Evolutionary conservation across 1,140 invertebrate genomes (phyloP).

Genomic region (Aphaenogaster ashmeadi): DNA sequence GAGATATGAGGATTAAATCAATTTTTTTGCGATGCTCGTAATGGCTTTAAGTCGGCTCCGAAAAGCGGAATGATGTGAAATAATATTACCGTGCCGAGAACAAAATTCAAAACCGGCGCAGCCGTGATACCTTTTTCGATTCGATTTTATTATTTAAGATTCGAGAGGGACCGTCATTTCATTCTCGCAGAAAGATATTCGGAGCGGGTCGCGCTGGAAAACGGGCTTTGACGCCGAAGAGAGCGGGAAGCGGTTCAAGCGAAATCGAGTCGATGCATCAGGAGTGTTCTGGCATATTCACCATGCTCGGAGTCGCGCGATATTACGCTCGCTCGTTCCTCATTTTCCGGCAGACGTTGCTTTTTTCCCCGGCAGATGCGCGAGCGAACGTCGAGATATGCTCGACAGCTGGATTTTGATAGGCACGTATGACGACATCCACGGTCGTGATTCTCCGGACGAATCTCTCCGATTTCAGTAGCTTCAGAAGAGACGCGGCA

Average conservation of each 20-base stretch:
- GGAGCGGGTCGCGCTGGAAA: background rate
- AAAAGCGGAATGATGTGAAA: conserved; percentile 12
- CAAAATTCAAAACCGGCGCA: background rate
- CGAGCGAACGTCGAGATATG: conserved; percentile 41
- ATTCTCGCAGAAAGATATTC: conserved; percentile 33
- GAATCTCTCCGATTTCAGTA: conserved; percentile 50
- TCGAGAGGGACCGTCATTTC: background rate
- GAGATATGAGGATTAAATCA: conserved; percentile 15
- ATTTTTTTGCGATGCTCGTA: background rate
- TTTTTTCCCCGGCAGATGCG: conserved; percentile 38
- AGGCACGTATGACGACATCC: conserved; percentile 42
- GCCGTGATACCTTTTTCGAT: background rate
- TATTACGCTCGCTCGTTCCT: conserved; percentile 49
- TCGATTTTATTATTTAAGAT: conserved; percentile 43
- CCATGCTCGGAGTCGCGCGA: conserved; percentile 20
- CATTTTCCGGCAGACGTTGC: conserved; percentile 57
- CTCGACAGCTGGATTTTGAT: conserved; percentile 50
- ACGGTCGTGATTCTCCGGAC: conserved; percentile 1
- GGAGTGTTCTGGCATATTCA: conserved; percentile 45
- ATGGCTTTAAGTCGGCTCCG: background rate
- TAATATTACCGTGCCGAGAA: background rate
- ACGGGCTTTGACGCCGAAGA: background rate
- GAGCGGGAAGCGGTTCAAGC: background rate
- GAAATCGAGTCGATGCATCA: conserved; percentile 59
- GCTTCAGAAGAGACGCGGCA: conserved; percentile 22